Base-by-base conservation (phyloP, 37 sponge, comb jelly and placozoan genomes). In the Ephydatia muelleri region DNA sequence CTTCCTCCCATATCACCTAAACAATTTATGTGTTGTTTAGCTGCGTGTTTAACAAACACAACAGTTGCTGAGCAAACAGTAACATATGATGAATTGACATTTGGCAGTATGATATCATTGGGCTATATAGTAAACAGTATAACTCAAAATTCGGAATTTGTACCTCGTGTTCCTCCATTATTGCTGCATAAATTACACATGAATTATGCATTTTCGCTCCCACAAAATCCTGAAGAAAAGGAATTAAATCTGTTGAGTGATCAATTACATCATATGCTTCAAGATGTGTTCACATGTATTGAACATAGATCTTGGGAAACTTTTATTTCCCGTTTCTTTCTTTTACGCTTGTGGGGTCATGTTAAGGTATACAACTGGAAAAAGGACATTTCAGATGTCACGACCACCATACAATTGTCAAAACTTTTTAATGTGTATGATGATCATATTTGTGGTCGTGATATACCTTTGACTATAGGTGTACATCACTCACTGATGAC, bases 61-160 rank as follows among this genome's bases (percentile, higher is more conserved):
- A 11, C 6, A 57, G 57, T 57, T 57, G 9, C 57, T 57, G 57
- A 57, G 57, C 57, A 57, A 57, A 57, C 57, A 57, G 16, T 57
- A 57, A 57, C 57, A 57, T 57, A 57, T 57, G 0, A 57, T 57
- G 57, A 21, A 57, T 19, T 16, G 57, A 57, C 57, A 57, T 57
- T 57, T 57, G 57, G 57, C 57, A 57, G 16, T 57, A 57, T 57
- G 57, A 19, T 57, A 57, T 57, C 57, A 57, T 16, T 57, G 57
- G 57, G 57, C 57, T 57, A 57, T 57, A 57, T 57, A 57, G 57
- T 57, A 57, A 57, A 57, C 57, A 57, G 57, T 57, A 57, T 57
- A 57, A 57, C 57, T 57, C 57, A 57, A 57, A 57, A 57, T 57
- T 13, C 57, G 57, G 16, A 57, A 57, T 57, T 57, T 57, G 57